phyloP scores from a whole-genome alignment of 2,797 vertebrate species.

The Rhadinocentrus ornatus region DNA sequence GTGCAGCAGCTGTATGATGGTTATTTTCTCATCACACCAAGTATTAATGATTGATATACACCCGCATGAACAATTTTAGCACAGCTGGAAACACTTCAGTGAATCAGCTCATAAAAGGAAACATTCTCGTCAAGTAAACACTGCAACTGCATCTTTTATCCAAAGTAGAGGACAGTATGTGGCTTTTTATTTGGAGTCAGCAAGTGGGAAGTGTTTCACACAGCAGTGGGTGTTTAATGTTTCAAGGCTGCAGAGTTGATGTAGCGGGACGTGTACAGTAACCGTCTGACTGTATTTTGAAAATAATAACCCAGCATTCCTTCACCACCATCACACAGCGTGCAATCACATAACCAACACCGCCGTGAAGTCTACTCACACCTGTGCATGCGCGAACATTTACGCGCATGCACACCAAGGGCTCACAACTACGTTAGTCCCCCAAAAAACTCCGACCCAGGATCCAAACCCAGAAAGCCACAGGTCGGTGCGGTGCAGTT shows the following conservation, averaged over 20 bases:
- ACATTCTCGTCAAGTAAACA: not conserved
- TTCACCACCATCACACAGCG: not conserved
- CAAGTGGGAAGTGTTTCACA: not conserved
- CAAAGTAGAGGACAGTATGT: not conserved
- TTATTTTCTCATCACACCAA: not conserved
- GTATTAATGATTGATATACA: not conserved
- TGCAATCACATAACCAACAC: conserved; percentile 8
- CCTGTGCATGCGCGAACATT: conserved; percentile 22
- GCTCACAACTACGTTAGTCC: conserved; percentile 21
- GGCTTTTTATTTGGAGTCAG: not conserved
- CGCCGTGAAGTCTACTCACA: conserved; percentile 16
- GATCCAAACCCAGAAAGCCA: conserved; percentile 71
- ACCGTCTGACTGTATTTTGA: not conserved
- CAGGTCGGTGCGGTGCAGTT: conserved; percentile 79
- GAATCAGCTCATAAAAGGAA: not conserved
- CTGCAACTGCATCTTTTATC: not conserved
- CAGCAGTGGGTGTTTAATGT: not conserved
- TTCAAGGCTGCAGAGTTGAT: not conserved
- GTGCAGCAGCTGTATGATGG: not conserved
- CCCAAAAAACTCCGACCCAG: conserved; percentile 65
- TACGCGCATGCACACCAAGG: conserved; percentile 7
- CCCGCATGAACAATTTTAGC: not conserved
- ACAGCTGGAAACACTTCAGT: not conserved
- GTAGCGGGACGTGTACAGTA: not conserved
- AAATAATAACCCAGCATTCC: not conserved